Conservation (phyloP, 2,888 invertebrate species). For the Fragum whitleyi region DNA sequence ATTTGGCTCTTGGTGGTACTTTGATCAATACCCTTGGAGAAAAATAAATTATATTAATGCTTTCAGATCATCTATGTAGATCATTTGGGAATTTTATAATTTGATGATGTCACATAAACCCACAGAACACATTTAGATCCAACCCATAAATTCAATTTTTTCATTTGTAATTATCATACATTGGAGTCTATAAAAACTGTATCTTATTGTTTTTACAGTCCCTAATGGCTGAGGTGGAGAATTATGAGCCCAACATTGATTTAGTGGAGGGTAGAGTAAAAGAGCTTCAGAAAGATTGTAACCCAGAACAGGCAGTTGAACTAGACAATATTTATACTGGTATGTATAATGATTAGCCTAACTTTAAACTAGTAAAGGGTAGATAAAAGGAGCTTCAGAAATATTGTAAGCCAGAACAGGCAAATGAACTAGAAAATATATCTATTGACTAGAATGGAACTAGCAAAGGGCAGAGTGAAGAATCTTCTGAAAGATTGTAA, state of each 20-base stretch:
- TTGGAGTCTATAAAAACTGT: too few species aligned
- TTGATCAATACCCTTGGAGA: too few species aligned
- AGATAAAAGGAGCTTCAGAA: not conserved
- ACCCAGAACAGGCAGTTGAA: slow-evolving; percentile 65
- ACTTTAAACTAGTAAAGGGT: not conserved
- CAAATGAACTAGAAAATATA: too few species aligned
- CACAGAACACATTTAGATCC: too few species aligned
- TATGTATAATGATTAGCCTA: slow-evolving; percentile 30
- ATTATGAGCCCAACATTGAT: slow-evolving; percentile 70
- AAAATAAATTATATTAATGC: too few species aligned
- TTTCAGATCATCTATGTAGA: too few species aligned
- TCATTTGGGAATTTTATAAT: too few species aligned
- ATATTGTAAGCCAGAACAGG: too few species aligned
- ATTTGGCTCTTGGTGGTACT: too few species aligned
- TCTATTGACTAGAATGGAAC: slow-evolving; percentile 69
- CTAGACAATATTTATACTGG: slow-evolving; percentile 68
- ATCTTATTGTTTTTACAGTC: slow-evolving; percentile 84
- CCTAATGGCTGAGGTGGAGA: slow-evolving; percentile 90
- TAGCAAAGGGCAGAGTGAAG: slow-evolving; percentile 61
- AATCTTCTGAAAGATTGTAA: slow-evolving; percentile 67
- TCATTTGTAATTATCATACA: too few species aligned
- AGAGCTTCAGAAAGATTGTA: slow-evolving; percentile 67
- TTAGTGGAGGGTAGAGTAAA: slow-evolving; percentile 64
- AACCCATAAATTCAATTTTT: too few species aligned
- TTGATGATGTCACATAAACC: too few species aligned